Evolutionary conservation across 1,140 invertebrate species (phyloP).

Genomic region (Dolichoris vasculosae): DNA sequence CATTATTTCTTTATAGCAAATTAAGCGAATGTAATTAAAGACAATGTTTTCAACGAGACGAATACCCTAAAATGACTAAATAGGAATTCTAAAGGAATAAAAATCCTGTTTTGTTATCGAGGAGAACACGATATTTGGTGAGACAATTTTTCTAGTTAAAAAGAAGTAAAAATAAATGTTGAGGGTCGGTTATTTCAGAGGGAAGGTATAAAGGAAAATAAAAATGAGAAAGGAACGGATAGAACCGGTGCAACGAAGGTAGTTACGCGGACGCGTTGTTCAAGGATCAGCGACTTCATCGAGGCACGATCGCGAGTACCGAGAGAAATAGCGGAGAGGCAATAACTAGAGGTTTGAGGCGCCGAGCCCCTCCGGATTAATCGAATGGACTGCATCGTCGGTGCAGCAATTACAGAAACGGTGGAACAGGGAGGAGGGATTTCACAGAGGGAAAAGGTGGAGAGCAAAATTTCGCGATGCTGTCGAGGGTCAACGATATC

Average conservation of each 20-base stretch:
- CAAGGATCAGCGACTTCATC: conserved; percentile 5
- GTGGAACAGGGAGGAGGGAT: neutral
- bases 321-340: neutral
- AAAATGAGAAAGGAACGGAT: neutral
- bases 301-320: neutral
- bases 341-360: neutral
- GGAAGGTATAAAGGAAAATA: neutral
- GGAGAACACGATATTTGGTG: no score
- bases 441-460: neutral
- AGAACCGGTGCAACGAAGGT: neutral
- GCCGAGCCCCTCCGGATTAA: neutral
- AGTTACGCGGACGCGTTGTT: neutral
- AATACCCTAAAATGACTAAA: no score
- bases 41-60: no score
- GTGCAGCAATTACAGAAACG: conserved; percentile 34
- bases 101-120: no score
- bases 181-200: neutral
- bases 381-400: conserved; percentile 27
- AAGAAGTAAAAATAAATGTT: neutral
- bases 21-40: no score
- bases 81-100: no score
- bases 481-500: neutral
- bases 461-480: conserved; percentile 2
- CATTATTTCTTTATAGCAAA: no score
- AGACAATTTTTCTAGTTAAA: neutral